Evolutionary conservation across 2,888 invertebrate genomes (phyloP).

Genomic region (Caenorhabditis uteleia): DNA sequence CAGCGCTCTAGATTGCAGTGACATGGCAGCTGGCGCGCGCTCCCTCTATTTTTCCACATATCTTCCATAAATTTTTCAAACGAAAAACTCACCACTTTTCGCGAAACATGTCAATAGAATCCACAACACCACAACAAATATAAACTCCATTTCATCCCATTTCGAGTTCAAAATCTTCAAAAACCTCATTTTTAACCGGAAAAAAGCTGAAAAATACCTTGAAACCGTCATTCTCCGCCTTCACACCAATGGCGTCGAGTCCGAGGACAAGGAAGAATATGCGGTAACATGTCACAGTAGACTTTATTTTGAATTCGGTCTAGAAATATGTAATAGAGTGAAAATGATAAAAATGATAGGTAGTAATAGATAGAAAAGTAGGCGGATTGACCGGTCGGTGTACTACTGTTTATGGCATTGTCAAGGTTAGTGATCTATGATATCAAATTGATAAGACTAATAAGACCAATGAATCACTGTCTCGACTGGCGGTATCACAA

Average conservation of each 20-base stretch:
- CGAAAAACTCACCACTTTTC: neutral
- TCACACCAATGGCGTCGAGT: neutral
- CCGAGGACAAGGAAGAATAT: neutral
- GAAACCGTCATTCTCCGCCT: neutral
- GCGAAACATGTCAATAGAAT: conserved; percentile 8
- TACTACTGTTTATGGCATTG: too few species aligned
- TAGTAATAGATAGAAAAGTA: too few species aligned
- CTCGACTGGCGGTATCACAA: too few species aligned
- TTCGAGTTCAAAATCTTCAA: conserved; percentile 17
- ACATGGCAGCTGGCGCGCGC: too few species aligned
- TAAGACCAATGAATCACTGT: too few species aligned
- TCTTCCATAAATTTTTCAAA: neutral
- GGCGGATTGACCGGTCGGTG: too few species aligned
- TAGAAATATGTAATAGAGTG: too few species aligned
- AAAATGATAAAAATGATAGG: too few species aligned
- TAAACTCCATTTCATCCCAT: conserved; percentile 11
- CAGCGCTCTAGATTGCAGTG: too few species aligned
- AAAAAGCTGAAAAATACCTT: neutral
- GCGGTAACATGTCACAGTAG: conserved; percentile 11
- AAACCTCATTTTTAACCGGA: neutral
- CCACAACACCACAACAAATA: conserved; percentile 3
- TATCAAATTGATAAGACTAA: too few species aligned
- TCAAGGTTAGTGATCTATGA: too few species aligned
- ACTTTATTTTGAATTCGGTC: conserved; percentile 22
- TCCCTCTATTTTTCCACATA: too few species aligned